Conservation (phyloP, 2,113 vertebrate genomes). For the Tragelaphus scriptus region DNA sequence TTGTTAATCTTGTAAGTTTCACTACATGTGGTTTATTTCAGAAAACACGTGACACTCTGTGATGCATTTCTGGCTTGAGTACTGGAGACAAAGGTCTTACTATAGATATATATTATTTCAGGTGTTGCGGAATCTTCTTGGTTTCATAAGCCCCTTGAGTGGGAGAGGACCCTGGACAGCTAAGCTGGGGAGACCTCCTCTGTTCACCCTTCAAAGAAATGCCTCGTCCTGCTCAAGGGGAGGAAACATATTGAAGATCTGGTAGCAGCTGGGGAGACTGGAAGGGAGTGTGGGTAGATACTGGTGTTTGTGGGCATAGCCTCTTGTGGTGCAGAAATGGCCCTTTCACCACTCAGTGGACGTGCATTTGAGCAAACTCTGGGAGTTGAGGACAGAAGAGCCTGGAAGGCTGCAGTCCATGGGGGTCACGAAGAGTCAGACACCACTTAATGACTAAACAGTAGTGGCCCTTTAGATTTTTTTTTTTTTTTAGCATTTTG, state of each 20-base stretch:
- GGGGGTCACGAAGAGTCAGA: neutral
- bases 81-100: neutral
- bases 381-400: neutral
- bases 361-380: neutral
- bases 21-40: neutral
- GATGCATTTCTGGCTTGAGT: neutral
- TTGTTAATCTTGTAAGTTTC: neutral
- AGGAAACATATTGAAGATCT: neutral
- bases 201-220: neutral
- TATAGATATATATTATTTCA: neutral
- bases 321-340: neutral
- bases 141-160: neutral
- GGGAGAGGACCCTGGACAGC: neutral
- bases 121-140: neutral
- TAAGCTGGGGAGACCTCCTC: neutral
- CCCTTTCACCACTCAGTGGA: neutral
- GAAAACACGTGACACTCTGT: neutral
- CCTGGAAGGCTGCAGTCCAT: neutral
- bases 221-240: neutral
- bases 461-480: neutral
- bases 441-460: neutral
- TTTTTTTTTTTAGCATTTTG: neutral
- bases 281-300: neutral
- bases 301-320: neutral
- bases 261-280: neutral